Base-by-base conservation (phyloP, 2,888 invertebrate species). In the Erebia palarica region DNA sequence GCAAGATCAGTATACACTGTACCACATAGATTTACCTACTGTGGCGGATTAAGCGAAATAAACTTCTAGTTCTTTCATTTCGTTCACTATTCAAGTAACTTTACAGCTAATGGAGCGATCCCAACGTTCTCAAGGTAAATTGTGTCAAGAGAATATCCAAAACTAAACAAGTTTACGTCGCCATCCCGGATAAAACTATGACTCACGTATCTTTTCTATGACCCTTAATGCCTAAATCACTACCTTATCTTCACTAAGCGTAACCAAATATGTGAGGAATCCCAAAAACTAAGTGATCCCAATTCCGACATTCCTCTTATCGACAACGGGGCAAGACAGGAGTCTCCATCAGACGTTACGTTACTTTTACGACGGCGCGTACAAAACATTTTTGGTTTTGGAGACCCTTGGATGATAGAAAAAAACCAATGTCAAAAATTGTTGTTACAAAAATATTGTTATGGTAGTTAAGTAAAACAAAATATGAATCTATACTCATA, bases 361-460 rank as follows among this genome's bases (percentile, higher is more conserved):
- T 84, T 83, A 86, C 83, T 87, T 90, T 90, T 88, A 90, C 86
- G 87, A 86, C 76, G 79, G 77, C 74, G 63, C 81, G 80, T 71
- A 83, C 82, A 81, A 71, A 67, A 55, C 74, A 65, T 73, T 71
- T 47, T 65, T 68, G 18, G 21, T 13, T 67, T 76, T 76, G 61
- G 79, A 69, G 78, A 69, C 73, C 75, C 70, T 49, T 68, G 42
- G 51, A 66, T 8, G 53, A 44, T 1, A 13, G 47, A 59, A 14
- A 47, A 59, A 73, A 55, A 44, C 58, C 63, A 11, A 47, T 49
- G 9, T 44, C 7, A 51, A 36, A 49, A 5, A 36, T 36, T 36
- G 36, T 36, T 36, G 36, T 36, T 7, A 36, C 5, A 5, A 36
- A 7, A 36, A 27, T 27, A 3, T 27, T 27, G 27, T 0, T 27